Percentiles rank a stretch among this genome's conserved stretches.
Conservation (phyloP, 1,140 invertebrate genomes). For the Drosophila murphyi region DNA sequence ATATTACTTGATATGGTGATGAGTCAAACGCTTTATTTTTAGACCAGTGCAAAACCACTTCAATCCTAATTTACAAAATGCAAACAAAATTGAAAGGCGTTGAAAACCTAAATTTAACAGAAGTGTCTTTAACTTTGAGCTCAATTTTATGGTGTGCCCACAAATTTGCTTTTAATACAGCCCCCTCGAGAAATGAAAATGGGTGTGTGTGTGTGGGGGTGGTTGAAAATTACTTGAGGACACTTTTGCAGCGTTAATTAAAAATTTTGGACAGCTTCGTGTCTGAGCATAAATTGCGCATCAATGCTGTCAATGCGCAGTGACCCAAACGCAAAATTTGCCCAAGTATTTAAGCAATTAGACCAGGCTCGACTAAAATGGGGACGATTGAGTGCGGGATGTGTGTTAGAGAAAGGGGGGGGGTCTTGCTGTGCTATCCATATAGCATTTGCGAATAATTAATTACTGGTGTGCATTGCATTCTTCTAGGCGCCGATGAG, state of each 20-base stretch:
- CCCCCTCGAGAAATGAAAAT: no score
- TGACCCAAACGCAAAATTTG: constrained; percentile 31
- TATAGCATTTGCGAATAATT: constrained; percentile 38
- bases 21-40: no score
- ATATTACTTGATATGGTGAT: no score
- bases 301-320: constrained; percentile 40
- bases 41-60: no score
- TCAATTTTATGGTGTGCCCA: background rate
- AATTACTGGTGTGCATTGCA: constrained; percentile 49
- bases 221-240: constrained; percentile 3
- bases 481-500: constrained; percentile 37
- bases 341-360: constrained; percentile 76
- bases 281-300: constrained; percentile 70
- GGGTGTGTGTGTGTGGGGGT: background rate
- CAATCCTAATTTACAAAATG: no score
- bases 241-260: constrained; percentile 60
- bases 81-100: no score
- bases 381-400: background rate
- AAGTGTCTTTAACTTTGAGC: background rate
- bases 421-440: background rate
- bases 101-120: background rate
- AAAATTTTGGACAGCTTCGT: constrained; percentile 75
- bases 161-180: background rate
- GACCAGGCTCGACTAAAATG: constrained; percentile 24
- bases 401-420: background rate